A percentile compares a stretch with the other conserved stretches of the same genome.
These are phyloP conservation scores for Bombus huntii DNA, from an alignment of 1,140 invertebrate species.

Conservation along the genomic window DNA sequence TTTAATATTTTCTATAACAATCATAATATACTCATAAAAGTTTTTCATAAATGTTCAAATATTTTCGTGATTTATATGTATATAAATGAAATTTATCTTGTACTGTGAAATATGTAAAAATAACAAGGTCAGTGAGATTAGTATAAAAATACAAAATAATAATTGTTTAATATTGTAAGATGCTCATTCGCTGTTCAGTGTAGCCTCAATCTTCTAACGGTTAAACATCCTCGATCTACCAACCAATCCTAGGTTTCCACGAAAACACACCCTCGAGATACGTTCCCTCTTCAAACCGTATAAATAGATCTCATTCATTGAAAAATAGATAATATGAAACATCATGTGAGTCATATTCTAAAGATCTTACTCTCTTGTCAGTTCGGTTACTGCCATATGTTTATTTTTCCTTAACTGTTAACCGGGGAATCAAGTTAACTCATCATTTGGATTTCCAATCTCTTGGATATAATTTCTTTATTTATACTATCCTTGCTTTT, in stretches of 20 bases:
- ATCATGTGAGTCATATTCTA: background rate
- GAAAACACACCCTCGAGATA: background rate
- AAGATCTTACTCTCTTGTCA: background rate
- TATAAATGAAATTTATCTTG: no score
- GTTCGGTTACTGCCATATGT: background rate
- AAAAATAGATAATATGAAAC: background rate
- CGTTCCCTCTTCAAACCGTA: background rate
- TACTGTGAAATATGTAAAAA: no score
- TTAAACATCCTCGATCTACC: background rate
- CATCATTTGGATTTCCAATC: background rate
- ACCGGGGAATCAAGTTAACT: background rate
- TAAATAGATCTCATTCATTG: background rate
- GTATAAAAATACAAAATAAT: no score
- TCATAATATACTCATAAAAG: no score
- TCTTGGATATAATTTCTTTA: background rate
- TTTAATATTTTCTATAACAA: no score
- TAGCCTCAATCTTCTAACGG: no score
- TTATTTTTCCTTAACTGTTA: background rate
- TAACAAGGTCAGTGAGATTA: no score
- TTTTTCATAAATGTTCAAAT: no score
- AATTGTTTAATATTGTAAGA: no score
- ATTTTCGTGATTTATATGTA: no score
- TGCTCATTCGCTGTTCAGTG: no score
- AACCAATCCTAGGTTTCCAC: background rate
- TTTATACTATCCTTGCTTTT: no score